Evolutionary conservation across 1,140 invertebrate genomes (phyloP).

Genomic region (Lepidurus arcticus): DNA sequence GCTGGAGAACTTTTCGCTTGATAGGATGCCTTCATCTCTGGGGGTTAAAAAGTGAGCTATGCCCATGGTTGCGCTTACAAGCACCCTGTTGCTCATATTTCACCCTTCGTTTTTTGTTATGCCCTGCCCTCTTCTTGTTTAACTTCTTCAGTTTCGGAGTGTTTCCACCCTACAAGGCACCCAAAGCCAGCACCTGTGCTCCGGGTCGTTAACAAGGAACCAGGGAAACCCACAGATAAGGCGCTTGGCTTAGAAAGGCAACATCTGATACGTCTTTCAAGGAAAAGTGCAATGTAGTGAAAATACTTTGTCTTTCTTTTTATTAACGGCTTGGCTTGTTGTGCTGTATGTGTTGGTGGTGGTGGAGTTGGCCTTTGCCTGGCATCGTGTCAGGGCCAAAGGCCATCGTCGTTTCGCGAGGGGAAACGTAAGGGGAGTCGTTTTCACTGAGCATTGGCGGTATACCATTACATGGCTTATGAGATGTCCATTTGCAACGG

Average conservation of each 20-base stretch:
- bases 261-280: not conserved
- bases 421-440: too few relatives aligned
- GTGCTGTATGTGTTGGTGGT: too few relatives aligned
- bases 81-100: slow-evolving; percentile 18
- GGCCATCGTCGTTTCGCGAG: too few relatives aligned
- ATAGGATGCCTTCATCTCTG: not conserved
- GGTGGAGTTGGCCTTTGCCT: not conserved
- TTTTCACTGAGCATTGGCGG: too few relatives aligned
- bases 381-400: too few relatives aligned
- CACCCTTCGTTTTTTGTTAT: not conserved
- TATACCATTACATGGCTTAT: too few relatives aligned
- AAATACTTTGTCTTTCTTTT: not conserved
- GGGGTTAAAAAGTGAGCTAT: not conserved
- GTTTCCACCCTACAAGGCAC: slow-evolving; percentile 14
- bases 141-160: slow-evolving; percentile 14
- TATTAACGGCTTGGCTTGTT: not conserved
- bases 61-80: not conserved
- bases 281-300: slow-evolving; percentile 2
- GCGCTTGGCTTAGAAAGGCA: not conserved
- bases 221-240: not conserved
- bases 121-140: not conserved
- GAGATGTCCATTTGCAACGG: too few relatives aligned
- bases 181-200: slow-evolving; percentile 16
- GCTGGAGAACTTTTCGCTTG: not conserved
- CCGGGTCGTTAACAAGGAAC: not conserved